A percentile compares a stretch with the other conserved stretches of the same genome.
Evolutionary conservation across 2,797 vertebrate species (phyloP).

Genomic region (Tapirus indicus): DNA sequence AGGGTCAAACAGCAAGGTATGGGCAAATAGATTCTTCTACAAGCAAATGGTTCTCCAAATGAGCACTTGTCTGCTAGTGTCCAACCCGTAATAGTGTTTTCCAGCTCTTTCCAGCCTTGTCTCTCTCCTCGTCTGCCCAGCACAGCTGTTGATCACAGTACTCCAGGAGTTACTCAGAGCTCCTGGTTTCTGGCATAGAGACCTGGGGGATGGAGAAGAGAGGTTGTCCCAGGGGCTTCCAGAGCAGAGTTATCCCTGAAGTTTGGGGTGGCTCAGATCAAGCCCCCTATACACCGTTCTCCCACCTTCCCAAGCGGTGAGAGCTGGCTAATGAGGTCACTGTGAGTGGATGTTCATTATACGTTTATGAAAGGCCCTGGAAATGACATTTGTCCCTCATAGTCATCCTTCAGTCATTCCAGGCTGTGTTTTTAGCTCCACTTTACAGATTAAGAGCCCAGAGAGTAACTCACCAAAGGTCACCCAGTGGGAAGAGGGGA

Average conservation of each 20-base stretch:
- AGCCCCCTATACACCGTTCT: rapidly evolving
- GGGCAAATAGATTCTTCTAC: not conserved
- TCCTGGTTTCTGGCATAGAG: no score
- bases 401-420: no score
- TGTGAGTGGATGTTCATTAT: rapidly evolving
- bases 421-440: not conserved
- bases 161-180: not conserved
- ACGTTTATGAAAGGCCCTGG: not conserved
- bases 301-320: rapidly evolving
- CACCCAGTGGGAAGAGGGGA: not conserved
- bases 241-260: not conserved
- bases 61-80: rapidly evolving
- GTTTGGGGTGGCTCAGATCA: not conserved
- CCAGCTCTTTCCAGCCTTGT: not conserved
- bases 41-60: rapidly evolving
- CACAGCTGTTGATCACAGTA: rapidly evolving
- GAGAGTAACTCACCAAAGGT: not conserved
- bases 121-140: no score
- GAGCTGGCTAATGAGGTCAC: not conserved
- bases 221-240: not conserved
- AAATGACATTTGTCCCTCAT: rapidly evolving
- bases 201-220: rapidly evolving
- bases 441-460: not conserved
- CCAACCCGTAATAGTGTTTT: rapidly evolving
- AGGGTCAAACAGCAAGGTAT: not conserved